phyloP scores from a whole-genome alignment of 2,888 invertebrate genomes.

The Mechanitis messenoides region DNA sequence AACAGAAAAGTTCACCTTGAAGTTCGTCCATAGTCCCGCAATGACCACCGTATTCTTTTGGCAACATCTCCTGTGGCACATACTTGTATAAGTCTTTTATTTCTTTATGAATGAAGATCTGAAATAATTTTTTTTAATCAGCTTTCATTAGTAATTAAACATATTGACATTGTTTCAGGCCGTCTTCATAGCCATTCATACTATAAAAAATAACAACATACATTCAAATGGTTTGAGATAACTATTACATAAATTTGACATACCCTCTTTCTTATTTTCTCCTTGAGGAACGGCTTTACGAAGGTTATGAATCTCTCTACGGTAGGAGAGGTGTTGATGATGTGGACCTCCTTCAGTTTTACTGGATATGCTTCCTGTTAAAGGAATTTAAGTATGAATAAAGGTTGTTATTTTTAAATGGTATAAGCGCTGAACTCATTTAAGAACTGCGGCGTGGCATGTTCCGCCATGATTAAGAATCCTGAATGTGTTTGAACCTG shows the following conservation, averaged over 20 bases:
- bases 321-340: slow-evolving; percentile 87
- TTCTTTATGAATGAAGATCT: slow-evolving; percentile 86
- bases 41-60: slow-evolving; percentile 88
- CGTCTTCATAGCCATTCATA: too few species aligned
- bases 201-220: too few species aligned
- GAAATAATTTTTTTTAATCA: neutral
- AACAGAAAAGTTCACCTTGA: slow-evolving; percentile 70
- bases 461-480: too few species aligned
- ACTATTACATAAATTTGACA: slow-evolving; percentile 33
- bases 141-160: neutral
- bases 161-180: neutral
- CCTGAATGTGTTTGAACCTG: too few species aligned
- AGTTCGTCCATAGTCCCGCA: slow-evolving; percentile 82
- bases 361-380: slow-evolving; percentile 82
- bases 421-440: too few species aligned
- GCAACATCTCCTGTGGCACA: slow-evolving; percentile 86
- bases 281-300: slow-evolving; percentile 90
- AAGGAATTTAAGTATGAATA: too few species aligned
- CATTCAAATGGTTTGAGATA: neutral
- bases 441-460: too few species aligned
- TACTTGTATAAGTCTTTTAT: slow-evolving; percentile 85
- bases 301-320: slow-evolving; percentile 89
- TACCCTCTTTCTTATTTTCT: slow-evolving; percentile 86
- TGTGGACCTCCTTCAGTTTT: slow-evolving; percentile 89
- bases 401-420: too few species aligned